These are phyloP conservation scores for Metellina segmentata DNA, from an alignment of 2,888 invertebrate species.

Conservation along the genomic window DNA sequence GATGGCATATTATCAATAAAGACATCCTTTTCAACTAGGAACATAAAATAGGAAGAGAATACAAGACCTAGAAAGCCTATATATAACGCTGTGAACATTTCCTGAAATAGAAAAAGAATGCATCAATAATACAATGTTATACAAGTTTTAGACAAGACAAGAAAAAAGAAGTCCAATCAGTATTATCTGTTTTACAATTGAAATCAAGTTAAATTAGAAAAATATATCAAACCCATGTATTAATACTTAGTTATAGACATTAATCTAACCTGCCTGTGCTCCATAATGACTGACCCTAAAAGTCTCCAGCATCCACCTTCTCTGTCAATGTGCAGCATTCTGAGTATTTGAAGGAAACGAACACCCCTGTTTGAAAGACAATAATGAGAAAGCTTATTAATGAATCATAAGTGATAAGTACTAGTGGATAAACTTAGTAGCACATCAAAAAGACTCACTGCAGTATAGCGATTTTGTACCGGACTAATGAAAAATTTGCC, in stretches of 20 bases:
- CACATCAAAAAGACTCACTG: too few species aligned
- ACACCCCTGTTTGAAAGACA: slow-evolving; percentile 85
- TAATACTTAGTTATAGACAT: background rate
- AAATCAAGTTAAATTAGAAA: too few species aligned
- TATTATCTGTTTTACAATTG: too few species aligned
- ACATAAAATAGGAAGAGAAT: slow-evolving; percentile 91
- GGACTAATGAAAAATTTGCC: background rate
- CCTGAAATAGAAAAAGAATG: slow-evolving; percentile 83
- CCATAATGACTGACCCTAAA: slow-evolving; percentile 91
- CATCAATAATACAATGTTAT: too few species aligned
- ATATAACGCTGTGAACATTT: slow-evolving; percentile 90
- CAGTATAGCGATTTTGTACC: background rate
- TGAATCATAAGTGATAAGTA: too few species aligned
- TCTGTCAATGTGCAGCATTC: slow-evolving; percentile 92
- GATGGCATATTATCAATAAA: slow-evolving; percentile 81
- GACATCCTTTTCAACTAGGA: slow-evolving; percentile 90
- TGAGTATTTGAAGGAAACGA: slow-evolving; percentile 90
- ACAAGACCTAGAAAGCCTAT: slow-evolving; percentile 91
- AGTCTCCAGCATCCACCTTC: slow-evolving; percentile 93
- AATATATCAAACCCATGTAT: too few species aligned
- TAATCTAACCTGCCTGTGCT: slow-evolving; percentile 87
- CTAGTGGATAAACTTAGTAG: too few species aligned
- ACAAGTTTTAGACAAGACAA: too few species aligned
- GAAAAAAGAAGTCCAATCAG: too few species aligned
- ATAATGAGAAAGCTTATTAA: background rate